Conservation (phyloP, 30 jellyfish, hydroid and myxozoan species). For the Rhopilema esculentum region DNA sequence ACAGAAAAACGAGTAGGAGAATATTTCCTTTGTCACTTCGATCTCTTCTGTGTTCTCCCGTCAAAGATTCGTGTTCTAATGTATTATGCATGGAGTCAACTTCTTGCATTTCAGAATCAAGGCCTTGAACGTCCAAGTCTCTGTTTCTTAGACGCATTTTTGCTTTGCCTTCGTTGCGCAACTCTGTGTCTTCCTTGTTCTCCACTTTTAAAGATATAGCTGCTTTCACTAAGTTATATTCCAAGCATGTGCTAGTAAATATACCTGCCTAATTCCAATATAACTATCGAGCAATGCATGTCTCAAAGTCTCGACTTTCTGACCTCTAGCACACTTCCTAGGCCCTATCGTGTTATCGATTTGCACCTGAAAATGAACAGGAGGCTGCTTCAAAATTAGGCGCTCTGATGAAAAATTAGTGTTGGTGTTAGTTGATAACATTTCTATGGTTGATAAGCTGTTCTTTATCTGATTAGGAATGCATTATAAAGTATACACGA, state of each 20-base stretch:
- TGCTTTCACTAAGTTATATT: background rate
- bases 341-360: background rate
- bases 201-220: background rate
- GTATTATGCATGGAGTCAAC: background rate
- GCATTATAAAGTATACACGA: background rate
- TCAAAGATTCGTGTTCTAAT: background rate
- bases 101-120: background rate
- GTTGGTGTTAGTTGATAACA: no score
- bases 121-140: background rate
- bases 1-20: constrained; percentile 73
- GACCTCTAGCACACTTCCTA: no score
- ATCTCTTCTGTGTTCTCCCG: background rate
- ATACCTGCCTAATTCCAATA: background rate
- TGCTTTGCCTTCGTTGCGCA: background rate
- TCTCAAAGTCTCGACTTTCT: no score
- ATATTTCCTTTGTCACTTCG: constrained; percentile 68
- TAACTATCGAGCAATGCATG: background rate
- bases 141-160: background rate
- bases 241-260: background rate
- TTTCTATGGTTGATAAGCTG: no score
- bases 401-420: no score
- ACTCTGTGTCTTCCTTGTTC: background rate
- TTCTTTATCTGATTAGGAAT: no score
- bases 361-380: background rate
- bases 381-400: background rate